These are phyloP conservation scores for Encarsia formosa DNA, from an alignment of 2,888 invertebrate genomes.

Conservation along the genomic window DNA sequence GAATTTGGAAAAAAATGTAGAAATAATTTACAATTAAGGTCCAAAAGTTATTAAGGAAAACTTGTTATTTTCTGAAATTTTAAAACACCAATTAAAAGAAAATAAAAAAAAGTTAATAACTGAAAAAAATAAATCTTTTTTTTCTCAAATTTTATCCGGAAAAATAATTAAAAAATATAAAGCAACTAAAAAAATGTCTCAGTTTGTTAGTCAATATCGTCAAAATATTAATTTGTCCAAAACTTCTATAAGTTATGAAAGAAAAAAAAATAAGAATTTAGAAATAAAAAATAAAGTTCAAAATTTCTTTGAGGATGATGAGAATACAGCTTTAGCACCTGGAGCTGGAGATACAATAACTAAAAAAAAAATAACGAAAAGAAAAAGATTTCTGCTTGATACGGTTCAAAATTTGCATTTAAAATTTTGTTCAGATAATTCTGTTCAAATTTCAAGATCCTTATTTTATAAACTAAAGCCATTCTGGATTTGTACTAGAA, in stretches of 20 bases:
- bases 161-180: slow-evolving; percentile 8
- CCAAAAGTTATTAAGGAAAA: neutral
- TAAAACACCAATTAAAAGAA: neutral
- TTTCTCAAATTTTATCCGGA: neutral
- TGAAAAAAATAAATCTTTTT: neutral
- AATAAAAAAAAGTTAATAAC: too few relatives aligned
- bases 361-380: neutral
- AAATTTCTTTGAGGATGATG: neutral
- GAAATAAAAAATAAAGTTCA: neutral
- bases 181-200: neutral
- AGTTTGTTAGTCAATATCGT: neutral
- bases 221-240: neutral
- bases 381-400: neutral
- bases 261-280: neutral
- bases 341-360: neutral
- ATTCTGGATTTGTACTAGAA: neutral
- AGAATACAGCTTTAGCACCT: neutral
- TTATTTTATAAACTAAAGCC: slow-evolving; percentile 1
- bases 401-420: neutral
- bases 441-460: neutral
- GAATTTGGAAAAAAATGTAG: neutral
- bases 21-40: neutral
- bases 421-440: neutral
- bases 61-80: neutral
- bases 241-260: neutral